A percentile compares a stretch with the other conserved stretches of the same genome.
These are phyloP conservation scores for Halictus quadricinctus DNA, from an alignment of 2,888 invertebrate genomes.

Conservation along the genomic window DNA sequence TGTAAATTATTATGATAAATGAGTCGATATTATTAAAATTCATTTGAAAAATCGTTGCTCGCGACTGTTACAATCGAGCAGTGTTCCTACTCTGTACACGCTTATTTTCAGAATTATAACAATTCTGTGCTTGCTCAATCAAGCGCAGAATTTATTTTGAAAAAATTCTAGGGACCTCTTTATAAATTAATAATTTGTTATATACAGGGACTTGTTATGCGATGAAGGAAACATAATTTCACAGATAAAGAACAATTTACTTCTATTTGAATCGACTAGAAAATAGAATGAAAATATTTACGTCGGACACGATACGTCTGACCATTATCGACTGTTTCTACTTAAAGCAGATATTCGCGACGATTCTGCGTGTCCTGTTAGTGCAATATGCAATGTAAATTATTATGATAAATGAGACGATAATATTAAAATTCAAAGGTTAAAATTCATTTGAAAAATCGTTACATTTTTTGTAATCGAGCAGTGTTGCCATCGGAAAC, in stretches of 20 bases:
- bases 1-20: background rate
- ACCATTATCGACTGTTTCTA: background rate
- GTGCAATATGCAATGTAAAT: background rate
- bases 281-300: background rate
- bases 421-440: too few species aligned
- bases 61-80: too few species aligned
- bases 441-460: too few species aligned
- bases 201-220: too few species aligned
- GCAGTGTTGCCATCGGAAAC: background rate
- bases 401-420: too few species aligned
- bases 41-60: too few species aligned
- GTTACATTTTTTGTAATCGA: too few species aligned
- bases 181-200: background rate
- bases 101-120: background rate
- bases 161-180: background rate
- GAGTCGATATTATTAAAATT: too few species aligned
- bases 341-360: background rate
- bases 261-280: background rate
- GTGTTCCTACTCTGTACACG: background rate
- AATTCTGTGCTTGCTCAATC: background rate
- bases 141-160: background rate
- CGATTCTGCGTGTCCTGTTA: background rate
- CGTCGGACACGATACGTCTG: background rate
- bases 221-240: background rate
- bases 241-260: background rate